Conservation (phyloP, 1,140 invertebrate species). For the Holotrichia oblita region DNA sequence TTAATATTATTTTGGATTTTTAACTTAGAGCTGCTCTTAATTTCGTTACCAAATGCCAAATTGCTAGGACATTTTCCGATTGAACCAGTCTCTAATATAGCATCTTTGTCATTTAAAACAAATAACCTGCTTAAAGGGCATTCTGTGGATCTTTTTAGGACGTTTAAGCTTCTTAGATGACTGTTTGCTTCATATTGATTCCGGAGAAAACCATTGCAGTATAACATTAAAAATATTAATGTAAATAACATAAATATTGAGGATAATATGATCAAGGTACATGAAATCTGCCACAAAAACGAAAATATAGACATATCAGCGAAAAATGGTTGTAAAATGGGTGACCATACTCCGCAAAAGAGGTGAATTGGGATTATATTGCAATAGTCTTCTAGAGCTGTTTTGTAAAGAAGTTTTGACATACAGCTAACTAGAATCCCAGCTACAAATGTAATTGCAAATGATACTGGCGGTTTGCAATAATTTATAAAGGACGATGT, state of each 20-base stretch:
- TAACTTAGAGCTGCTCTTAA: not conserved
- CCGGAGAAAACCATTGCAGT: slow-evolving; percentile 34
- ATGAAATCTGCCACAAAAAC: slow-evolving; percentile 37
- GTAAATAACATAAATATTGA: not conserved
- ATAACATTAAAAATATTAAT: slow-evolving; percentile 14
- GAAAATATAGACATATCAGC: not conserved
- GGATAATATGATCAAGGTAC: not conserved
- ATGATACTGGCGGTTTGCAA: slow-evolving; percentile 44
- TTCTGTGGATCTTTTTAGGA: not conserved
- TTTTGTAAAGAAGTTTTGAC: slow-evolving; percentile 44
- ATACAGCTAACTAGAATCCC: slow-evolving; percentile 45
- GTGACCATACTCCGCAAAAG: slow-evolving; percentile 45
- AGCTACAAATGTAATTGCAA: slow-evolving; percentile 45
- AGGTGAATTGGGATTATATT: slow-evolving; percentile 51
- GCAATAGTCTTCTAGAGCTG: slow-evolving; percentile 52
- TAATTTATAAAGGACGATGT: slow-evolving; percentile 48
- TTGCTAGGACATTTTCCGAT: not conserved
- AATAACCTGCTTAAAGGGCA: slow-evolving; percentile 25
- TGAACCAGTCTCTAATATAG: slow-evolving; percentile 17
- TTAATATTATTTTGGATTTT: no score
- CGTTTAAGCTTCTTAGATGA: slow-evolving; percentile 26
- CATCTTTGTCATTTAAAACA: not conserved
- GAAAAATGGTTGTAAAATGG: slow-evolving; percentile 17
- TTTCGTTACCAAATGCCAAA: not conserved
- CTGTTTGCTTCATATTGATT: slow-evolving; percentile 36